Evolutionary conservation across 1,140 invertebrate genomes (phyloP).

Genomic region (Rhagoletis pomonella): DNA sequence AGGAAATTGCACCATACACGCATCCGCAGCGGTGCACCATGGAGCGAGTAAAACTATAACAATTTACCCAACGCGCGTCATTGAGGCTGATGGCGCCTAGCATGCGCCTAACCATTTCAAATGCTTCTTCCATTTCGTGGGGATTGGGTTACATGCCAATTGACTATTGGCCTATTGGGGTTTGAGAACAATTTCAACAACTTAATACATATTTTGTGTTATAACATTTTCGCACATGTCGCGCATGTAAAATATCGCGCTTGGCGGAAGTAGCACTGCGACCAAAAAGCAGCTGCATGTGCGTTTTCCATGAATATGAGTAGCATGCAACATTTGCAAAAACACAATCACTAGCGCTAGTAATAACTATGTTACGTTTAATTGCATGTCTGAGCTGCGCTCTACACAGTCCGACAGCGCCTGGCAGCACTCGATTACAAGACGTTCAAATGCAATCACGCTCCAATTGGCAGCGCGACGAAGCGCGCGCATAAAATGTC

Average conservation of each 20-base stretch:
- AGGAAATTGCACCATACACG: constrained; percentile 69
- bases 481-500: constrained; percentile 31
- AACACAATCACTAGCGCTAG: no score
- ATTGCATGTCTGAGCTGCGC: no score
- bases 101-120: no score
- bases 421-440: background rate
- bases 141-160: background rate
- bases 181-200: background rate
- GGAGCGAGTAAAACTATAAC: background rate
- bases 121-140: no score
- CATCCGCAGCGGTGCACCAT: background rate
- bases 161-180: background rate
- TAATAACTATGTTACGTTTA: no score
- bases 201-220: constrained; percentile 6
- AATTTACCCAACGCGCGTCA: background rate
- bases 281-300: no score
- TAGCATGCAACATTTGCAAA: no score
- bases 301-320: no score
- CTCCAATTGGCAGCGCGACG: background rate
- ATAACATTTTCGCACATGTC: constrained; percentile 28
- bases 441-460: background rate
- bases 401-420: no score
- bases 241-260: no score
- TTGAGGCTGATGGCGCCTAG: no score
- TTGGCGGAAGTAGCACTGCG: no score